Conservation (phyloP, 2,888 invertebrate species). For the Nephrotoma guestfalica region DNA sequence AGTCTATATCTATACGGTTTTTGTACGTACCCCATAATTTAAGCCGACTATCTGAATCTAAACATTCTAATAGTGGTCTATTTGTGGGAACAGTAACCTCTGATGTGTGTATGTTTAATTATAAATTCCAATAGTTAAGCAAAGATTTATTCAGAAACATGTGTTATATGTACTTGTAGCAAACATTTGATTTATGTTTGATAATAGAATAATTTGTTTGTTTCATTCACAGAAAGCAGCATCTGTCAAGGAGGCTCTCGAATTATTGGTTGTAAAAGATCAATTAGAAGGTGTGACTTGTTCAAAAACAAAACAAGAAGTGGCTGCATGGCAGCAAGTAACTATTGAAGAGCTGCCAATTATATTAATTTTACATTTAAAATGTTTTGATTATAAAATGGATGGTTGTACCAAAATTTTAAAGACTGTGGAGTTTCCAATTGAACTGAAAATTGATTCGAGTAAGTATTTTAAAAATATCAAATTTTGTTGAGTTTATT, state of each 20-base stretch:
- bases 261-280: conserved; percentile 71
- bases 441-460: conserved; percentile 79
- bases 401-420: conserved; percentile 85
- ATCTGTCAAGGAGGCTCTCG: conserved; percentile 75
- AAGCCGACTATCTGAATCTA: neutral
- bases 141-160: conserved; percentile 3
- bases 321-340: conserved; percentile 81
- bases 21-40: neutral
- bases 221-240: conserved; percentile 49
- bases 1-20: too few species aligned
- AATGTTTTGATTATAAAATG: conserved; percentile 81
- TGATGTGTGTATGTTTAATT: neutral
- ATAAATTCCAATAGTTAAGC: neutral
- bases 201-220: conserved; percentile 2
- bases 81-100: neutral
- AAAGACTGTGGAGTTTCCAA: conserved; percentile 79
- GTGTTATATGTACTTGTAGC: neutral
- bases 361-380: conserved; percentile 79
- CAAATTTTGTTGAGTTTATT: neutral
- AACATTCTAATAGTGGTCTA: neutral
- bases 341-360: conserved; percentile 80
- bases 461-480: conserved; percentile 40
- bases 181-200: conserved; percentile 1
- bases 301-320: conserved; percentile 62
- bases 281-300: conserved; percentile 76